Base-by-base conservation (phyloP, 2,888 invertebrate genomes). In the Oxyteleia sp. region DNA sequence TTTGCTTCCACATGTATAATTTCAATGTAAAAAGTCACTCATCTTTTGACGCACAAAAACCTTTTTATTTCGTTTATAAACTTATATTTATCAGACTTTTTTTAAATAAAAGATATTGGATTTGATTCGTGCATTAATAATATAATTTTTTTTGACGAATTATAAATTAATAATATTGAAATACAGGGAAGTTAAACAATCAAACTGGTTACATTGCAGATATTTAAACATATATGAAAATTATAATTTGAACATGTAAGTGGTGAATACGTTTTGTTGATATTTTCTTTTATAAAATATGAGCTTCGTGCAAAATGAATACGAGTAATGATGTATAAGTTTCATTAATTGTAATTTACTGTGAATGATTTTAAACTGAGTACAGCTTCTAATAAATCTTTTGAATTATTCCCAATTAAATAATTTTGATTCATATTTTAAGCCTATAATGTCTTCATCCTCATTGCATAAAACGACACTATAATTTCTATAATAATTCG, bases 371-470 rank as follows among this genome's bases (percentile, higher is more conserved):
- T 55, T 53, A 53, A 59, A 68, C 61, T 68, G 59, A 78, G 35
- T 66, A 38, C 43, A 80, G 72, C 72, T 80, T 80, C 57, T 66
- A 80, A 80, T 80, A 80, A 71, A 79, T 72, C 59, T 79, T 79
- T 79, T 72, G 20, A 79, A 71, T 53, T 49, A 79, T 79, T 79
- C 64, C 72, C 57, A 49, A 72, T 32, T 18, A 18, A 18, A 51
- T 45, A 18, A 13, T 32, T 51, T 71, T 43, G 18, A 38, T 66
- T 74, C 10, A 32, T 53, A 5, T n/a, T n/a, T n/a, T n/a, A n/a
- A n/a, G n/a, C n/a, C n/a, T n/a, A n/a, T n/a, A n/a, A n/a, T n/a
- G n/a, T n/a, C n/a, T n/a, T n/a, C n/a, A n/a, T n/a, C n/a, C n/a
- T n/a, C n/a, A n/a, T n/a, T n/a, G n/a, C n/a, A n/a, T n/a, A n/a